Conservation (phyloP, 1,140 invertebrate genomes). For the Pseudomyrmex concolor region DNA sequence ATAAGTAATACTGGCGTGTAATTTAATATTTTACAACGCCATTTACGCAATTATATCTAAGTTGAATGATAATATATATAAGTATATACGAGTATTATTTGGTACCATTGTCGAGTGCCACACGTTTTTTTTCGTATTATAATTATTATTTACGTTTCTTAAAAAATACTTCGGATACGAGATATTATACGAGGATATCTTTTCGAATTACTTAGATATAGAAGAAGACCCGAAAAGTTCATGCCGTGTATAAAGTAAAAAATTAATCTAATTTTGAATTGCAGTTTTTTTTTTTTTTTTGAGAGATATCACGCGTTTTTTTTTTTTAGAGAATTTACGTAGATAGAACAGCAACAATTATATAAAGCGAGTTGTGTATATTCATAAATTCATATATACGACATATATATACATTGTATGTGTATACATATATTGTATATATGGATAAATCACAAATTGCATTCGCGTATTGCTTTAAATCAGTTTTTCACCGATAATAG, state of each 20-base stretch:
- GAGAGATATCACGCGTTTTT: conserved; percentile 14
- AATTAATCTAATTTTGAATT: not conserved
- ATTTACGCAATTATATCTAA: conserved; percentile 3
- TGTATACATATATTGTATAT: too few species aligned
- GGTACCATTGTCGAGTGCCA: conserved; percentile 18
- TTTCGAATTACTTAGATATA: not conserved
- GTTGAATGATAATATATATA: too few species aligned
- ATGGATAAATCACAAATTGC: too few species aligned
- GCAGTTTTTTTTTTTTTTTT: not conserved
- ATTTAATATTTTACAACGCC: not conserved
- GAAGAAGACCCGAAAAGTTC: not conserved
- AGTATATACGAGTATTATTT: conserved; percentile 5
- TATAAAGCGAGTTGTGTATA: conserved; percentile 24
- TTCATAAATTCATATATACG: too few species aligned
- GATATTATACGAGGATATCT: not conserved
- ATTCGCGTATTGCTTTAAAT: too few species aligned
- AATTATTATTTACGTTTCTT: conserved; percentile 9
- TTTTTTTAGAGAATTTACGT: not conserved
- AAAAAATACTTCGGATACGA: conserved; percentile 10
- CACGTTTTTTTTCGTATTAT: too few species aligned
- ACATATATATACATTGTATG: too few species aligned
- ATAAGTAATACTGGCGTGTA: not conserved
- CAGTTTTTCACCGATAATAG: too few species aligned
- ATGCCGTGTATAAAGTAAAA: conserved; percentile 17
- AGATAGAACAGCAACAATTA: conserved; percentile 22